Percentiles rank a stretch among this genome's conserved stretches.
These are phyloP conservation scores for Latrodectus hesperus DNA, from an alignment of 2,888 invertebrate species.

Conservation along the genomic window DNA sequence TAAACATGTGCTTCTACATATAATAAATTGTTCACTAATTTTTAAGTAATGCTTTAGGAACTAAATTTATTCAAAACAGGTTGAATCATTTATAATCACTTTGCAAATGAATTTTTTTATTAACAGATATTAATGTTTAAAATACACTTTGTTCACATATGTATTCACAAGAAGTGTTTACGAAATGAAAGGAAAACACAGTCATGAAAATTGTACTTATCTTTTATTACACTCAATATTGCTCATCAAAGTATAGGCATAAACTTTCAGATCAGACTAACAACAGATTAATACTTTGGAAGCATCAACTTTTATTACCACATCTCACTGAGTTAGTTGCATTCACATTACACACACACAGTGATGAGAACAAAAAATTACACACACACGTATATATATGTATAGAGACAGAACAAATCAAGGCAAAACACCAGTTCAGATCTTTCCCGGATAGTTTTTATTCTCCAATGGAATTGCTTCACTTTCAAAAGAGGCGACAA, in stretches of 20 bases:
- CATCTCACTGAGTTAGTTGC: constrained; percentile 46
- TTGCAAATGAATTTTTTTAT: no score
- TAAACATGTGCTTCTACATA: no score
- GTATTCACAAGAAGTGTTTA: no score
- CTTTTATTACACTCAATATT: not conserved
- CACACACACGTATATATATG: constrained; percentile 13
- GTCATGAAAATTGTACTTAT: not conserved
- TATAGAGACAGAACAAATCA: not conserved
- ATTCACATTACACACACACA: constrained; percentile 35
- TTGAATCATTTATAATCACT: no score
- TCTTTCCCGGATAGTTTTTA: not conserved
- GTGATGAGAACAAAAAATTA: constrained; percentile 37
- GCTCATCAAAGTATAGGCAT: not conserved
- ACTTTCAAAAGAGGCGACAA: constrained; percentile 9
- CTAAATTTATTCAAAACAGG: no score
- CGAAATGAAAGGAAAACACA: not conserved
- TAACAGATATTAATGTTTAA: no score
- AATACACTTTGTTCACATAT: no score
- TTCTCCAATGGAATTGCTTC: constrained; percentile 14
- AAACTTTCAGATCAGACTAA: not conserved
- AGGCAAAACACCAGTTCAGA: constrained; percentile 9
- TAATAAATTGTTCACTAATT: no score
- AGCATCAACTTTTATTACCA: constrained; percentile 53
- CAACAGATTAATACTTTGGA: constrained; percentile 34
- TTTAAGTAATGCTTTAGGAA: no score